Conservation (phyloP, 2,113 vertebrate genomes). For the Callaeas wilsoni region DNA sequence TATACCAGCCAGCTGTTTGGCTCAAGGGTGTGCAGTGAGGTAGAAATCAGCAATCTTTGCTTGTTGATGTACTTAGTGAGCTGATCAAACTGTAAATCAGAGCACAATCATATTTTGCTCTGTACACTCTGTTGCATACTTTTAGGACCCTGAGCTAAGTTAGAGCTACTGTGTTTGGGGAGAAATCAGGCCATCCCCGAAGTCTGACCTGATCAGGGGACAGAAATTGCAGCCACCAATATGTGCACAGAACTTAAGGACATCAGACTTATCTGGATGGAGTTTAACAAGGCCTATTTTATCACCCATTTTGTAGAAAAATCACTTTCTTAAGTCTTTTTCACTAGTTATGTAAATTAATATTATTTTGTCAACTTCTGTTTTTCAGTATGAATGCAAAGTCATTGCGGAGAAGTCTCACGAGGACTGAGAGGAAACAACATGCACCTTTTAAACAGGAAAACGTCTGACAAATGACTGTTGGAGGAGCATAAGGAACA, state of each 20-base stretch:
- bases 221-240: not conserved
- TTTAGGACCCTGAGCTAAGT: not conserved
- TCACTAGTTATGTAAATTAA: not conserved
- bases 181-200: not conserved
- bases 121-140: not conserved
- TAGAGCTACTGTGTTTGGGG: not conserved
- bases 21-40: not conserved
- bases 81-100: not conserved
- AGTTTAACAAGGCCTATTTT: not conserved
- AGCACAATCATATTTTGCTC: not conserved
- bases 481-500: slow-evolving; percentile 54
- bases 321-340: not conserved
- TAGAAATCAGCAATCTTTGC: not conserved
- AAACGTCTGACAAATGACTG: slow-evolving; percentile 37
- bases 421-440: slow-evolving; percentile 80
- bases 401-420: slow-evolving; percentile 88
- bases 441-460: slow-evolving; percentile 54
- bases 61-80: not conserved
- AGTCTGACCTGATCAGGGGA: not conserved
- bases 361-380: not conserved
- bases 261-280: not conserved
- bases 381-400: slow-evolving; percentile 90
- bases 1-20: not conserved
- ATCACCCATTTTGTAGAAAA: not conserved
- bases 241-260: not conserved